Evolutionary conservation across 2,888 invertebrate genomes (phyloP).

Genomic region (Cryptus armator): DNA sequence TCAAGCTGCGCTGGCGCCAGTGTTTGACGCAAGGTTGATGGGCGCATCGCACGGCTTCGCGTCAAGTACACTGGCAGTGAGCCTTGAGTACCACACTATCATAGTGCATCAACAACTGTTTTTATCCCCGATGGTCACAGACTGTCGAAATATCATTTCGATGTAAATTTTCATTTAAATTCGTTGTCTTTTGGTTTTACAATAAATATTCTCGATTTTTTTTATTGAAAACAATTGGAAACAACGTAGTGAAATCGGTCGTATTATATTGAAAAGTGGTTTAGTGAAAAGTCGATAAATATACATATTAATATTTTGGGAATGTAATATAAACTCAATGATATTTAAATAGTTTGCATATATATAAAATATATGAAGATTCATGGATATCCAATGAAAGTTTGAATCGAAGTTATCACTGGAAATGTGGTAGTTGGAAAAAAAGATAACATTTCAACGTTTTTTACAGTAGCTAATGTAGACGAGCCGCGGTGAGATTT

Average conservation of each 20-base stretch:
- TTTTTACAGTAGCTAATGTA: neutral
- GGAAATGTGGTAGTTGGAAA: neutral
- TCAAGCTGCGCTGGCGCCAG: conserved; percentile 45
- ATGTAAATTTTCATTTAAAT: neutral
- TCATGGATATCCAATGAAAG: no score
- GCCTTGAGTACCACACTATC: conserved; percentile 7
- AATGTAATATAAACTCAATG: no score
- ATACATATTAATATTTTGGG: neutral
- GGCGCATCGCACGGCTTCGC: conserved; percentile 34
- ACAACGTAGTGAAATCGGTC: neutral
- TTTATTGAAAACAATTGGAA: neutral
- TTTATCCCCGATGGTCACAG: neutral
- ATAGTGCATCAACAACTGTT: neutral
- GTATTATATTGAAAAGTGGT: neutral
- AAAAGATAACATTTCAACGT: neutral
- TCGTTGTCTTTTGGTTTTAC: neutral
- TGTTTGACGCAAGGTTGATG: conserved; percentile 26
- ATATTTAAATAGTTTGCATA: no score
- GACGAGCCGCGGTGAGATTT: neutral
- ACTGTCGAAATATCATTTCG: neutral
- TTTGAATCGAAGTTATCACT: no score
- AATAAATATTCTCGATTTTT: neutral
- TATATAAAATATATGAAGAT: no score
- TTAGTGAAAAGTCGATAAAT: neutral
- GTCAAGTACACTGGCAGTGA: conserved; percentile 9